Evolutionary conservation across 2,888 invertebrate genomes (phyloP), one percentile per base, ranked within the genome.

Genomic region (Doris montereyensis): DNA sequence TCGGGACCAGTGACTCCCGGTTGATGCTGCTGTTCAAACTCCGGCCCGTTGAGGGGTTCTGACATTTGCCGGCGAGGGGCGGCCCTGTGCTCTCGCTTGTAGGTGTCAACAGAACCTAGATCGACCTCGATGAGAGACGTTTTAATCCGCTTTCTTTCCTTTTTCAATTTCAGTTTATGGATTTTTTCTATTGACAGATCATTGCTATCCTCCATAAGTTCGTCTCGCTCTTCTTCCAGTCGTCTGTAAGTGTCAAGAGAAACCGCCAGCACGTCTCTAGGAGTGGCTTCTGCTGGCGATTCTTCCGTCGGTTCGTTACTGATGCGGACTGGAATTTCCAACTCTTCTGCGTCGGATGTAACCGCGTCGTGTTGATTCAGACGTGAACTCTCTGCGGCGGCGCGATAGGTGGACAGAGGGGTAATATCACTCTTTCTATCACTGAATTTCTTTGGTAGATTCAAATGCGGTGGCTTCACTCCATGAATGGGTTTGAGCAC

Each of bases 91-190:
- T 30, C 10, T 4, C 8, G 57, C 5, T 74, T 58, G 60, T 58
- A 58, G 28, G 58, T 13, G 8, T 57, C 74, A 10, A 10, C 28
- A 8, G 74, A 5, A 5, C 28, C 74, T 3, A 74, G 32, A 8
- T 74, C 74, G 2, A 74, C 57, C 10, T 52, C 8, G 17, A 74
- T 32, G 32, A 74, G n/a, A 10, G 74, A 13, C 13, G 74, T 74
- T 30, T 74, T 74, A 2, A 74, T 28, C 28, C 30, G 13, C 21
- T 58, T 17, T 26, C 60, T 74, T 28, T 52, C 4, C 1, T 26
- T 1, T 35, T 74, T n/a, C 21, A n/a, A 13, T 30, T 30, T 57
- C 10, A 41, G 30, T 35, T 74, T 26, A 30, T 58, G 58, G 4
- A 58, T 35, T 74, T 58, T 74, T 28, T 74, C 30, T 13, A 58